These are phyloP conservation scores for Meloidogyne hapla DNA, from an alignment of 1,140 invertebrate genomes.

Conservation along the genomic window DNA sequence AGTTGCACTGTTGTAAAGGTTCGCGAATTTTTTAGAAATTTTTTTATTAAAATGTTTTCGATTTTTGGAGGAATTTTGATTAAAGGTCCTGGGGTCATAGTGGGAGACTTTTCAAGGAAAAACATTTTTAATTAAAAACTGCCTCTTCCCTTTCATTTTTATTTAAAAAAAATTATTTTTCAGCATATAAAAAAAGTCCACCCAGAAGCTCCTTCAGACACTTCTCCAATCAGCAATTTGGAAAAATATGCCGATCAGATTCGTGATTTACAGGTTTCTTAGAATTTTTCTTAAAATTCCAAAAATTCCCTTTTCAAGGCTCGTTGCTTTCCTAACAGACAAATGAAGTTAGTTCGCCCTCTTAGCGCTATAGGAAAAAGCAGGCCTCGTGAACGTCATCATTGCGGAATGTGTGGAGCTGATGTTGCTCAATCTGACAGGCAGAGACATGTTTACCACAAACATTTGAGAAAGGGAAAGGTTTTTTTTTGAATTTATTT, in stretches of 20 bases:
- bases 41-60: too few species aligned
- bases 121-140: conserved; percentile 18
- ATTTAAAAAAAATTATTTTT: conserved; percentile 8
- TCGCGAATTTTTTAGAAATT: neutral
- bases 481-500: neutral
- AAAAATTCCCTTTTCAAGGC: conserved; percentile 18
- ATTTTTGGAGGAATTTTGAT: too few species aligned
- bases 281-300: neutral
- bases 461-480: conserved; percentile 39
- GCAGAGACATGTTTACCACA: conserved; percentile 56
- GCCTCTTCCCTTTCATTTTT: neutral
- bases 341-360: conserved; percentile 53
- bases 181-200: conserved; percentile 54
- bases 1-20: conserved; percentile 42
- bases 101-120: neutral
- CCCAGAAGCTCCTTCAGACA: conserved; percentile 29
- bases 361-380: conserved; percentile 6
- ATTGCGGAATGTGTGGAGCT: conserved; percentile 42
- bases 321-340: conserved; percentile 56
- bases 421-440: conserved; percentile 55
- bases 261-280: conserved; percentile 41
- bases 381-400: conserved; percentile 47
- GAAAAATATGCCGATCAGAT: conserved; percentile 56
- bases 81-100: too few species aligned
- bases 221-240: conserved; percentile 48